Evolutionary conservation across 2,113 vertebrate genomes (phyloP), one percentile per base, ranked within the genome.

Genomic region (Todiramphus saurophagus): DNA sequence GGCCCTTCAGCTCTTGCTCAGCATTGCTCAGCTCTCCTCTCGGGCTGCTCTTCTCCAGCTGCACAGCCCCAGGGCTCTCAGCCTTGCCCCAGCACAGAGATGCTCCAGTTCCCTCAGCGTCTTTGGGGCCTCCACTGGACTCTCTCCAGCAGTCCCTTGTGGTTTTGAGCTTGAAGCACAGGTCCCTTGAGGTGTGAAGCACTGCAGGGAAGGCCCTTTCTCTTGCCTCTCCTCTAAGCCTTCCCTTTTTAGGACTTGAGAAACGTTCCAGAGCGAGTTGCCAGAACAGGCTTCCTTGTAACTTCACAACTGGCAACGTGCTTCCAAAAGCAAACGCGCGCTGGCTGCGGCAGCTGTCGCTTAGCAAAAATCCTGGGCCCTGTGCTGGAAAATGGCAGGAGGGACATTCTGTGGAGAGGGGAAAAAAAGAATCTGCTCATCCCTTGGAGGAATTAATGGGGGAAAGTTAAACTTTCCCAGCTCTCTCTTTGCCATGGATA

Each of bases 241-340:
- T 88, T 82, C 70, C 89, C 66, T 79, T 95, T 93, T 95, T 92
- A 88, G 87, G 87, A 33, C 76, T 91, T 66, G 4, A 39, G 31
- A 48, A 64, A 10, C 7, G n/a, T 75, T 75, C 79, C 83, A 28
- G 63, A 63, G 58, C 14, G 3, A 20, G 31, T 13, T 88, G 75
- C 79, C 95, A 86, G 83, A 27, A 7, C 72, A 68, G 25, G 37
- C 31, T 80, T 75, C 92, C 72, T 46, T 67, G 23, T 87, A 75
- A 10, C 14, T 27, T 46, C 72, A 30, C 89, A 72, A 10, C 14
- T 27, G 60, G 67, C 1, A 20, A 19, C 39, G 39, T 70, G 75
- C 86, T 90, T 62, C 83, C 80, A 50, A 48, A 74, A 79, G 83
- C 62, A 27, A 63, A 76, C 24, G 83, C 33, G 56, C 4, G 0